Base-by-base conservation (phyloP, 2,888 invertebrate species). In the Lithophane semibrunnea region DNA sequence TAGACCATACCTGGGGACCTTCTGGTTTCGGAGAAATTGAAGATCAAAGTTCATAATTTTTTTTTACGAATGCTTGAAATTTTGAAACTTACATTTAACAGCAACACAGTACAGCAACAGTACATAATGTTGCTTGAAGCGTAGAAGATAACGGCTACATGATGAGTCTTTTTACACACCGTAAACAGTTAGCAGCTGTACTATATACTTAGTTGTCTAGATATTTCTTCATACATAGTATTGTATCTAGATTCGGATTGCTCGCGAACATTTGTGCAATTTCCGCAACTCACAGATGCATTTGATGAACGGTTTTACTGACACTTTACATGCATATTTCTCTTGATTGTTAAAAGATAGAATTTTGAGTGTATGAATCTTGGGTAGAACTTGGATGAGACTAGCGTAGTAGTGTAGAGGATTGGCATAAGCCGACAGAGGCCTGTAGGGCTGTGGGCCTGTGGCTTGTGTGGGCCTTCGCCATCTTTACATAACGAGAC, bases 281-380 rank as follows among this genome's bases (percentile, higher is more conserved):
- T 79, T 84, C 84, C 84, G 68, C 67, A 24, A 63, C 75, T 68
- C 83, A 69, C 73, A 83, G 81, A 85, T 84, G 84, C 69, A 80
- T 65, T 63, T 80, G 82, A 84, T 80, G 80, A 82, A 84, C 54
- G 63, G 66, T 58, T 66, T 58, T 29, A 73, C 24, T 21, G 69
- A 18, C 29, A 44, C 37, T 66, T 47, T 42, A 29, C 9, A 64
- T 56, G n/a, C 49, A 42, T 37, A 42, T 56, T 42, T 75, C 54
- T 65, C 44, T 65, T 68, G 10, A 49, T 63, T 42, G 64, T 60
- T 37, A 60, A 8, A 37, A 42, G 18, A 49, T 70, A 24, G 1
- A 42, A 13, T 9, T 13, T 44, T 70, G 12, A 24, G 0, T 68
- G 54, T 54, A 7, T n/a, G n/a, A n/a, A n/a, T 16, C 21, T 5